phyloP scores from a whole-genome alignment of 1,140 invertebrate genomes.

The Portunus trituberculatus region DNA sequence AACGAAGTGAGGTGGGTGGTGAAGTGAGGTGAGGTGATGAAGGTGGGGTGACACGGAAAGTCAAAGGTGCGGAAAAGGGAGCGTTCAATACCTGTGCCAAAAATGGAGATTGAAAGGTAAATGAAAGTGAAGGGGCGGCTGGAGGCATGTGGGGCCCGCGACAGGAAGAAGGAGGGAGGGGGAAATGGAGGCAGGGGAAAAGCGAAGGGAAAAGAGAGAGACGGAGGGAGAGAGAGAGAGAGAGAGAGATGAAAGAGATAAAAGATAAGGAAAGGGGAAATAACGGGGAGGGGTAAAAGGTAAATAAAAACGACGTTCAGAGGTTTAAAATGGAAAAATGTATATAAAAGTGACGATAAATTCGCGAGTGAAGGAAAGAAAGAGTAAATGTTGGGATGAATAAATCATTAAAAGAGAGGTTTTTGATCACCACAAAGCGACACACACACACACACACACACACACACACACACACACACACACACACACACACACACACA shows the following conservation, averaged over 20 bases:
- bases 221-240: too few relatives aligned
- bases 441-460: too few relatives aligned
- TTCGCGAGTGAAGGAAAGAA: neutral
- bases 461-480: too few relatives aligned
- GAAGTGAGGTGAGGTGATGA: neutral
- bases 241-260: neutral
- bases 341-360: neutral
- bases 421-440: too few relatives aligned
- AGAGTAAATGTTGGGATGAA: neutral
- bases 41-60: neutral
- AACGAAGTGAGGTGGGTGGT: neutral
- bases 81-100: neutral
- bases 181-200: too few relatives aligned
- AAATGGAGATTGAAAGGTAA: constrained; percentile 9
- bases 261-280: constrained; percentile 14
- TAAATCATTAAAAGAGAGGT: too few relatives aligned
- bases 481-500: too few relatives aligned
- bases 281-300: neutral
- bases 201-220: too few relatives aligned
- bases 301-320: neutral
- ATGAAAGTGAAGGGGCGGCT: neutral
- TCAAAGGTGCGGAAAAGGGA: constrained; percentile 18
- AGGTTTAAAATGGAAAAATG: neutral
- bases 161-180: too few relatives aligned
- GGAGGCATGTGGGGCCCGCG: neutral